phyloP scores from a whole-genome alignment of 2,888 invertebrate species.

The Autographa gamma region DNA sequence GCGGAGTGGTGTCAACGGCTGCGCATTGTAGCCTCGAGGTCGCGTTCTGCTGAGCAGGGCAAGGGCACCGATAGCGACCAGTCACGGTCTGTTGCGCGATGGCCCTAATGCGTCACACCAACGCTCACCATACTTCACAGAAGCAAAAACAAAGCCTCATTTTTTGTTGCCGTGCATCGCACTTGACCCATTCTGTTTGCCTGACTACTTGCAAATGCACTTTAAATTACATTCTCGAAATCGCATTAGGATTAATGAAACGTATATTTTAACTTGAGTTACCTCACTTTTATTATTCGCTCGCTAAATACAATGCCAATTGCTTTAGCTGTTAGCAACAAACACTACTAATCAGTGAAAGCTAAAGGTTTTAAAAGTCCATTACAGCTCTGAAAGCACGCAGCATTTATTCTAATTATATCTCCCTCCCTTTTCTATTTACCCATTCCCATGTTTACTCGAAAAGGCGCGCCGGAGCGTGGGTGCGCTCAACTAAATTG shows the following conservation, averaged over 20 bases:
- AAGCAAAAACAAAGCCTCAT: constrained; percentile 41
- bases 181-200: constrained; percentile 46
- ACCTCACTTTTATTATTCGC: background rate
- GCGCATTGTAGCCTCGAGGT: constrained; percentile 64
- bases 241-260: constrained; percentile 20
- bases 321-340: background rate
- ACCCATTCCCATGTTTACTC: constrained; percentile 86
- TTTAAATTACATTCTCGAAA: constrained; percentile 39
- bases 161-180: constrained; percentile 38
- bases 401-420: constrained; percentile 87
- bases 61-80: constrained; percentile 69
- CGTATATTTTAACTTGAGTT: background rate
- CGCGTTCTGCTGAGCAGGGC: constrained; percentile 64
- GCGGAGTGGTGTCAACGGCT: constrained; percentile 55
- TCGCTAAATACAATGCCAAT: background rate
- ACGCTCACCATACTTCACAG: constrained; percentile 40
- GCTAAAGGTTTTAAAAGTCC: constrained; percentile 49
- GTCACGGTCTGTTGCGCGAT: constrained; percentile 57
- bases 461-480: constrained; percentile 85
- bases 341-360: background rate
- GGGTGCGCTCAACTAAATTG: constrained; percentile 85
- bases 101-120: constrained; percentile 56
- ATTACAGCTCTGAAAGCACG: constrained; percentile 68
- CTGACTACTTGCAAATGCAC: constrained; percentile 34
- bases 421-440: constrained; percentile 86